Percentiles rank a stretch among this genome's conserved stretches.
These are phyloP conservation scores for Apis laboriosa DNA, from an alignment of 1,140 invertebrate genomes.

Conservation along the genomic window DNA sequence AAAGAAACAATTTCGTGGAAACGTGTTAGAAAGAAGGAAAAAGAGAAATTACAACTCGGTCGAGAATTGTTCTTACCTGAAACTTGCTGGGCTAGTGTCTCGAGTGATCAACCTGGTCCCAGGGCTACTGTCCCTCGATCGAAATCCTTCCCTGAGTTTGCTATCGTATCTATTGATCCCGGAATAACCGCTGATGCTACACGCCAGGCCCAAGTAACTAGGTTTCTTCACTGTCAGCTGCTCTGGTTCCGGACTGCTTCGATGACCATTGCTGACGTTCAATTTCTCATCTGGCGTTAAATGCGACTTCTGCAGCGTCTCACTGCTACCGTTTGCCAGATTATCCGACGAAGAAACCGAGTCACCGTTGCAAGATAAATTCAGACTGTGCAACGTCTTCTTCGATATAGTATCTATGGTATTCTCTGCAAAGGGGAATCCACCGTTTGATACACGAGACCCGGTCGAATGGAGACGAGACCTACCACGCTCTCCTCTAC, in stretches of 20 bases:
- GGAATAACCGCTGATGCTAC: conserved; percentile 94
- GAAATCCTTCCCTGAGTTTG: conserved; percentile 86
- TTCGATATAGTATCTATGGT: conserved; percentile 76
- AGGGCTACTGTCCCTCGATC: conserved; percentile 86
- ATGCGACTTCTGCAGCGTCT: conserved; percentile 72
- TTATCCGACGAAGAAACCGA: conserved; percentile 58
- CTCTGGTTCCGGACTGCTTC: conserved; percentile 64
- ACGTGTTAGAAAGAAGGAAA: background rate
- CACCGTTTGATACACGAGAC: background rate
- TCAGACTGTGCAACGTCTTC: conserved; percentile 78
- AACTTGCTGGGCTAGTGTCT: conserved; percentile 83
- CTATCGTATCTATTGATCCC: conserved; percentile 92
- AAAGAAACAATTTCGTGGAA: background rate
- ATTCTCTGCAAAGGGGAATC: conserved; percentile 70
- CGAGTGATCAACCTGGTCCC: conserved; percentile 81
- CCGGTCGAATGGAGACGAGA: too few relatives aligned
- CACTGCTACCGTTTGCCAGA: conserved; percentile 69
- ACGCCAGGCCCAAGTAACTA: conserved; percentile 92
- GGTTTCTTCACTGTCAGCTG: conserved; percentile 83
- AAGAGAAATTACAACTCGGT: background rate
- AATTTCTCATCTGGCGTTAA: conserved; percentile 68
- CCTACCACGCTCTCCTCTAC: background rate
- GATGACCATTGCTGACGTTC: conserved; percentile 76
- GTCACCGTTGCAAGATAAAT: conserved; percentile 77
- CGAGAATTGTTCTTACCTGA: conserved; percentile 74